These are phyloP conservation scores for Scrobipalpa costella DNA, from an alignment of 2,888 invertebrate species.

Conservation along the genomic window DNA sequence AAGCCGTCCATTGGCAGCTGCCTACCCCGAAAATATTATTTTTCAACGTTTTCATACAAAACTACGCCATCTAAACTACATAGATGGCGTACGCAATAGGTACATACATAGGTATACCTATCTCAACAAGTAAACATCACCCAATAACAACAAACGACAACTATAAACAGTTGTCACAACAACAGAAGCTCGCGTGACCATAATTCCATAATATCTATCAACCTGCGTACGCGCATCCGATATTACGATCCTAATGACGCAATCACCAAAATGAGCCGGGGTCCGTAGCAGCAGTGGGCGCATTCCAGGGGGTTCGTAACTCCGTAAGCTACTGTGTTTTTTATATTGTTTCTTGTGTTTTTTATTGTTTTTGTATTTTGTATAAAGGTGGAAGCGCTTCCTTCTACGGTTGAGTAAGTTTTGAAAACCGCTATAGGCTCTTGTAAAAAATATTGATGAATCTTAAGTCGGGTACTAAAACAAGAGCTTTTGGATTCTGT, in stretches of 20 bases:
- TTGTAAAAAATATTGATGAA: background rate
- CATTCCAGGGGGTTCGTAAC: constrained; percentile 52
- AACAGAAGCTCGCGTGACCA: constrained; percentile 27
- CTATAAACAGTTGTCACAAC: background rate
- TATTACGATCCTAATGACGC: constrained; percentile 46
- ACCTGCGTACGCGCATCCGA: constrained; percentile 36
- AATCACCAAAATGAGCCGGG: constrained; percentile 59
- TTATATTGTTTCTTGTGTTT: constrained; percentile 9
- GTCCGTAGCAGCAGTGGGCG: constrained; percentile 37
- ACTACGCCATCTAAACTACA: too few relatives aligned
- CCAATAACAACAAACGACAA: background rate
- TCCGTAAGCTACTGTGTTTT: constrained; percentile 37
- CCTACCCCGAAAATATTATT: too few relatives aligned
- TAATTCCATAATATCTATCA: constrained; percentile 23
- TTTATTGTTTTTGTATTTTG: background rate
- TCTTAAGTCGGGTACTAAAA: background rate
- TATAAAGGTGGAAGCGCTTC: background rate
- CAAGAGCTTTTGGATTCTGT: background rate
- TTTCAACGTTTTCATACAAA: too few relatives aligned
- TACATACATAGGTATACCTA: too few relatives aligned
- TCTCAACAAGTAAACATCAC: background rate
- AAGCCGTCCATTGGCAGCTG: too few relatives aligned
- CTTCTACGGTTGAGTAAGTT: constrained; percentile 7
- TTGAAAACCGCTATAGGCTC: background rate
- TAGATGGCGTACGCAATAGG: too few relatives aligned